Conservation (phyloP, 2,113 vertebrate genomes). For the mouse (Mus musculus) region GRCm39 chr7:99517001-99517500, state of each 20-base stretch:
- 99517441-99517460: background rate
- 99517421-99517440: background rate
- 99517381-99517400: background rate
- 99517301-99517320: background rate
- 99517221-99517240: too few species aligned
- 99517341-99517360: background rate
- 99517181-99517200: too few species aligned
- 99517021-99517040: background rate
- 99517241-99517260: background rate
- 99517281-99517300: background rate
- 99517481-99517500: background rate
- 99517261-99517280: slow-evolving; percentile 24
- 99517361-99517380: background rate
- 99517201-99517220: too few species aligned
- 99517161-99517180: too few species aligned
- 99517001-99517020: background rate
- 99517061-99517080: background rate
- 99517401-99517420: background rate
- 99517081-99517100: slow-evolving; percentile 33
- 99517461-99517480: background rate
- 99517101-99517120: too few species aligned
- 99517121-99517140: too few species aligned
- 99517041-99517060: background rate
- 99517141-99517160: too few species aligned
- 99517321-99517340: background rate